Evolutionary conservation across 2,113 vertebrate species (phyloP).

Genomic region (Urocolius indicus): DNA sequence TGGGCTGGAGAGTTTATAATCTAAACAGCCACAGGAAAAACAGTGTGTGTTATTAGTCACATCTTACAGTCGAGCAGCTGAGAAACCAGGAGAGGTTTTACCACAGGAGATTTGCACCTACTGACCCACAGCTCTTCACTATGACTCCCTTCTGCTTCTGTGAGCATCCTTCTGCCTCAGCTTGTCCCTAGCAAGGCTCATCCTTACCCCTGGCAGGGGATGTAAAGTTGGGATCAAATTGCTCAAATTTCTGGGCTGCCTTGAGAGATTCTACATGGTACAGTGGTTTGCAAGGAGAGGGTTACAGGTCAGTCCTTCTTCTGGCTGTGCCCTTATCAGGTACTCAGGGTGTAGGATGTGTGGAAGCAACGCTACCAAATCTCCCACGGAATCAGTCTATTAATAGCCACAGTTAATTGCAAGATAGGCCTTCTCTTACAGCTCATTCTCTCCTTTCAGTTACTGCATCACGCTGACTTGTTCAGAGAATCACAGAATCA

Average conservation of each 20-base stretch:
- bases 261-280: fast-evolving
- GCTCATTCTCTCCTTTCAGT: background rate
- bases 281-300: too few relatives aligned
- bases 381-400: background rate
- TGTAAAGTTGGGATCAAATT: background rate
- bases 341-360: background rate
- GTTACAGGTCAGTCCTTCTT: too few relatives aligned
- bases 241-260: background rate
- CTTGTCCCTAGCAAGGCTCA: background rate
- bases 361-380: background rate
- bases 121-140: background rate
- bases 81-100: background rate
- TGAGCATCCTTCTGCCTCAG: fast-evolving
- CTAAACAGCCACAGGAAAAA: background rate
- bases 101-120: background rate
- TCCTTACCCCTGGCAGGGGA: background rate
- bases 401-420: background rate
- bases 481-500: too few relatives aligned
- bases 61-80: background rate
- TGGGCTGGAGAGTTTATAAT: background rate
- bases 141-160: background rate
- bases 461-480: too few relatives aligned
- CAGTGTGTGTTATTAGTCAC: too few relatives aligned
- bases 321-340: background rate
- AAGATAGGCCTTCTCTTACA: background rate